Evolutionary conservation across 2,888 invertebrate species (phyloP).

Genomic region (Abrostola triplasia): DNA sequence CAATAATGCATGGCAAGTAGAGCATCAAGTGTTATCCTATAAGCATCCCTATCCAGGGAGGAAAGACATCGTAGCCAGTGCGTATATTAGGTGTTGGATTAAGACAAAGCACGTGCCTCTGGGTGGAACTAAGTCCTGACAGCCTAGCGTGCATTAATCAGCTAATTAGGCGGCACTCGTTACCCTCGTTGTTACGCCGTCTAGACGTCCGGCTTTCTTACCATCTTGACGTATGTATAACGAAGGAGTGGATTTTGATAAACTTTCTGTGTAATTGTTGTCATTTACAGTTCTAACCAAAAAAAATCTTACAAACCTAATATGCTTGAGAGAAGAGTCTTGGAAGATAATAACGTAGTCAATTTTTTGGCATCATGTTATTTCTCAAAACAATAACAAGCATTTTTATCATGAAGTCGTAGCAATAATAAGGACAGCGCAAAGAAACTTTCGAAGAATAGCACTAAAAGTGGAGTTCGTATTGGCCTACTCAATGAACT

Average conservation of each 20-base stretch:
- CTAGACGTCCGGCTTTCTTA: slow-evolving; percentile 74
- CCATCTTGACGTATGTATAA: slow-evolving; percentile 56
- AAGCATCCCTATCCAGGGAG: slow-evolving; percentile 3
- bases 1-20: slow-evolving; percentile 2
- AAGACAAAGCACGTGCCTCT: slow-evolving; percentile 44
- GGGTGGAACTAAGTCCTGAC: slow-evolving; percentile 40
- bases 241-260: slow-evolving; percentile 43
- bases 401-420: slow-evolving; percentile 6
- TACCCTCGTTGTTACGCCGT: slow-evolving; percentile 61
- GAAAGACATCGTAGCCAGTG: slow-evolving; percentile 19
- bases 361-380: background rate
- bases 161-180: slow-evolving; percentile 70
- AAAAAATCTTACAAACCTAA: too few relatives aligned
- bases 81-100: slow-evolving; percentile 36
- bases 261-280: slow-evolving; percentile 51
- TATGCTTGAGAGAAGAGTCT: background rate
- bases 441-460: slow-evolving; percentile 62
- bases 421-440: slow-evolving; percentile 23
- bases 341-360: background rate
- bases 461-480: slow-evolving; percentile 64
- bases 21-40: too few relatives aligned
- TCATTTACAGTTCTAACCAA: background rate
- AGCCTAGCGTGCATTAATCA: slow-evolving; percentile 64
- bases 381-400: background rate
- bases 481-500: slow-evolving; percentile 75